These are phyloP conservation scores for Catagonus wagneri DNA, from an alignment of 2,113 vertebrate genomes.

Conservation along the genomic window DNA sequence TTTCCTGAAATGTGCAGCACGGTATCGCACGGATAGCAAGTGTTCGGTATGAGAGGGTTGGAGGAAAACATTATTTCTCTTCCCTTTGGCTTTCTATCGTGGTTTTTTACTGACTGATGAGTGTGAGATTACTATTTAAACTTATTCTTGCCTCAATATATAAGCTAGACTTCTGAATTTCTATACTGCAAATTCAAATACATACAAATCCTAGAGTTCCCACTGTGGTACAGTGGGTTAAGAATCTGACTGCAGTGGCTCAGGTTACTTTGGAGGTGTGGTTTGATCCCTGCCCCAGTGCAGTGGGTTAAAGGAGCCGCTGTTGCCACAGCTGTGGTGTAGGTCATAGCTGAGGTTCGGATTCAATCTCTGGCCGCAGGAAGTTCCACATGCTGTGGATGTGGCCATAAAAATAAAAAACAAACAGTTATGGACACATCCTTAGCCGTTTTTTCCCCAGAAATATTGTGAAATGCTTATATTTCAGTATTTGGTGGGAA, in stretches of 20 bases:
- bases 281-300: too few species aligned
- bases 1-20: neutral
- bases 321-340: too few species aligned
- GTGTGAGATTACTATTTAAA: neutral
- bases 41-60: neutral
- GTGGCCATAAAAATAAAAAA: too few species aligned
- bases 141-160: neutral
- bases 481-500: neutral
- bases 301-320: too few species aligned
- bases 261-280: too few species aligned
- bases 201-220: neutral
- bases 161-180: neutral
- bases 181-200: neutral
- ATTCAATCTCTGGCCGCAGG: too few species aligned
- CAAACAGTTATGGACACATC: neutral
- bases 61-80: neutral
- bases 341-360: too few species aligned
- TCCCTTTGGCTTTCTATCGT: neutral
- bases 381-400: too few species aligned
- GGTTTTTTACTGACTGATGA: neutral
- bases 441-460: neutral
- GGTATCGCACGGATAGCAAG: neutral
- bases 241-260: too few species aligned
- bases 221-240: too few species aligned
- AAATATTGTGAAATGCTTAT: neutral